Evolutionary conservation across 2,797 vertebrate genomes (phyloP).

Genomic region (Anolis apletophallus): DNA sequence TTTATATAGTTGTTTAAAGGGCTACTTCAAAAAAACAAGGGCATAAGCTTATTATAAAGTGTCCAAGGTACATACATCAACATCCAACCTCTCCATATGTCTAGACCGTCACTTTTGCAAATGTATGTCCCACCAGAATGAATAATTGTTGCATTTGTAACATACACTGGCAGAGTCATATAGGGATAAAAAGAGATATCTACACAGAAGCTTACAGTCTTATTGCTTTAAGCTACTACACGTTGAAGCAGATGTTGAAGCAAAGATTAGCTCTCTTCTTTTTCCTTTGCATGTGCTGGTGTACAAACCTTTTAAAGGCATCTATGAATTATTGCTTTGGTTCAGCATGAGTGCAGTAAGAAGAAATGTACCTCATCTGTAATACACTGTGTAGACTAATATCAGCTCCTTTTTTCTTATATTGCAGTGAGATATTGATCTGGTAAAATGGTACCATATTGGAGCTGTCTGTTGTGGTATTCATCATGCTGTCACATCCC

Average conservation of each 20-base stretch:
- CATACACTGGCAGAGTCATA: slow-evolving; percentile 64
- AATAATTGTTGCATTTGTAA: slow-evolving; percentile 52
- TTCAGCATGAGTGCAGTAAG: slow-evolving; percentile 94
- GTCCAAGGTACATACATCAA: slow-evolving; percentile 61
- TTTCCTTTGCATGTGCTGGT: slow-evolving; percentile 85
- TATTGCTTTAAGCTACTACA: slow-evolving; percentile 77
- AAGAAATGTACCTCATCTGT: slow-evolving; percentile 99
- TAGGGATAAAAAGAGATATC: slow-evolving; percentile 57
- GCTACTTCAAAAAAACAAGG: slow-evolving; percentile 5
- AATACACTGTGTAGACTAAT: slow-evolving; percentile 99
- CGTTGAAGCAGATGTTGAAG: slow-evolving; percentile 88
- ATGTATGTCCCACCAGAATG: neutral
- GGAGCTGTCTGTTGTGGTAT: slow-evolving; percentile 99
- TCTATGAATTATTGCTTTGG: slow-evolving; percentile 94
- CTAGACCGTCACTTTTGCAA: slow-evolving; percentile 29
- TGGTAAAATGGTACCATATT: slow-evolving; percentile 99
- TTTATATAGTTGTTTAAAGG: neutral
- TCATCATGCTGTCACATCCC: slow-evolving; percentile 99
- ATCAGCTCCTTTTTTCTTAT: slow-evolving; percentile 99
- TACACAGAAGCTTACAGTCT: slow-evolving; percentile 45
- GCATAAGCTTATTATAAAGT: slow-evolving; percentile 40
- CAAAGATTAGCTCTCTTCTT: slow-evolving; percentile 86
- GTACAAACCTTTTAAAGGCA: slow-evolving; percentile 87
- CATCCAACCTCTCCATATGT: slow-evolving; percentile 34
- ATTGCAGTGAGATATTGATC: slow-evolving; percentile 99